Conservation (phyloP, 2,797 vertebrate species). For the Zalophus californianus region DNA sequence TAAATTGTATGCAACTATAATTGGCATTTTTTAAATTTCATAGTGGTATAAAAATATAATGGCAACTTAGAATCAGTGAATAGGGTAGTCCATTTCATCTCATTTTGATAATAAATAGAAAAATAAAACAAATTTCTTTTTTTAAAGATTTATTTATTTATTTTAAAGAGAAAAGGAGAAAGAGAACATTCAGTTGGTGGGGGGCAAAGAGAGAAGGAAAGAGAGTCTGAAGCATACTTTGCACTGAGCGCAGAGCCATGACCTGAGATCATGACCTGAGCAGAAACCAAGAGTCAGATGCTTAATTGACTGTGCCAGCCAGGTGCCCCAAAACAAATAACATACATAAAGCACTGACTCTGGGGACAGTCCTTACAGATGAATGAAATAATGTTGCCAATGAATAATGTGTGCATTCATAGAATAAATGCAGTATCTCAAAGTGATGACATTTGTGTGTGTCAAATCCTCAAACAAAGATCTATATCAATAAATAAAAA, state of each 20-base stretch:
- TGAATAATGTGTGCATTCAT: not conserved
- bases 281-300: not conserved
- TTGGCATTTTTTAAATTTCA: not conserved
- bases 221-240: not conserved
- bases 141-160: not conserved
- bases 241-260: not conserved
- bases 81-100: not conserved
- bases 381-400: not conserved
- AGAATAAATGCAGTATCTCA: not conserved
- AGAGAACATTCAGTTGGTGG: not conserved
- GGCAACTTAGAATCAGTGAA: not conserved
- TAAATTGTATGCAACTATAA: not conserved
- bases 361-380: not conserved
- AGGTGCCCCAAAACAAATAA: not conserved
- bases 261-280: not conserved
- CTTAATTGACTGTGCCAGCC: not conserved
- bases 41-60: not conserved
- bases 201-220: not conserved
- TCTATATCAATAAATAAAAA: not conserved
- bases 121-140: not conserved
- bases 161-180: not conserved
- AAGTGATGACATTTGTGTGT: not conserved
- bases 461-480: not conserved
- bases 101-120: not conserved
- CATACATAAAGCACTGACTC: not conserved